phyloP scores from a whole-genome alignment of 2,113 vertebrate species.

The Arizona elegans region DNA sequence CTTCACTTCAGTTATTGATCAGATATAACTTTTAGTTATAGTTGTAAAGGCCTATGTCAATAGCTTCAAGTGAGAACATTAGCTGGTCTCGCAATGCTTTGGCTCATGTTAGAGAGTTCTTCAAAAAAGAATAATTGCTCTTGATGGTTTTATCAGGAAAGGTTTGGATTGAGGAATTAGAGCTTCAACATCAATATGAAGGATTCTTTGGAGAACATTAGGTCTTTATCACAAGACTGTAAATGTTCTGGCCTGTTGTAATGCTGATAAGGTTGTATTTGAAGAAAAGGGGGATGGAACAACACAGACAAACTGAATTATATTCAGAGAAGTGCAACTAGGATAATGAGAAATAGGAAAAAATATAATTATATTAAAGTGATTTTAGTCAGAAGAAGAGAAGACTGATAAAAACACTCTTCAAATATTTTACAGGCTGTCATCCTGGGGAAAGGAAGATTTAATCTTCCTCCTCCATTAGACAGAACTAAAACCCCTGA shows the following conservation, averaged over 20 bases:
- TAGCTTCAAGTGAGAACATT: neutral
- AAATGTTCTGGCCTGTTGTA: neutral
- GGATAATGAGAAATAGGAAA: neutral
- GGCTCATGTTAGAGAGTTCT: neutral
- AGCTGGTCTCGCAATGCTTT: neutral
- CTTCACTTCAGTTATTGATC: conserved; percentile 11
- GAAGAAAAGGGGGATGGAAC: neutral
- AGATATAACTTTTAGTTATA: conserved; percentile 11
- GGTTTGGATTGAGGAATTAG: neutral
- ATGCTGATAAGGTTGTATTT: neutral
- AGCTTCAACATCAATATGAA: neutral
- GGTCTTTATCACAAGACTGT: neutral
- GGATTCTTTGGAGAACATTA: neutral
- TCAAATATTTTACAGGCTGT: neutral
- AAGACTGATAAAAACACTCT: neutral
- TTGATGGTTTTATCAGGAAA: neutral
- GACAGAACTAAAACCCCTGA: neutral
- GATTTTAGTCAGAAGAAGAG: neutral
- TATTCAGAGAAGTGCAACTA: neutral
- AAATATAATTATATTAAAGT: neutral
- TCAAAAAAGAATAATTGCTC: neutral
- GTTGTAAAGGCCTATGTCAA: conserved; percentile 1
- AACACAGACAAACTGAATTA: neutral
- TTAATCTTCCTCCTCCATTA: neutral
- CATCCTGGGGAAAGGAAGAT: neutral